Base-by-base conservation (phyloP, 2,888 invertebrate genomes). In the Drosophila diplacantha region DNA sequence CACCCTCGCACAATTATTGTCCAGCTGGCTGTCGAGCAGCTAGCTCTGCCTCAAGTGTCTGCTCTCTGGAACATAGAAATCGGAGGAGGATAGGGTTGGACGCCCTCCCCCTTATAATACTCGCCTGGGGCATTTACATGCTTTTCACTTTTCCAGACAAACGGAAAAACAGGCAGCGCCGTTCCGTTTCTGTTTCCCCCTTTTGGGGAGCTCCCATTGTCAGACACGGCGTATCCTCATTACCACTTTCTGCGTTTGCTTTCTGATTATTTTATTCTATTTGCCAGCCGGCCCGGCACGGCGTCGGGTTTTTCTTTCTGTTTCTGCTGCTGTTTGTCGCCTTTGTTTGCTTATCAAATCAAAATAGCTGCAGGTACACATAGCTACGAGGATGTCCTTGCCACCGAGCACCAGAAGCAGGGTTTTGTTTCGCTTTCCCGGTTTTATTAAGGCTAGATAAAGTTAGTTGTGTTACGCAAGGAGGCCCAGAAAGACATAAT, bases 181-280 rank as follows among this genome's bases (percentile, higher is more conserved):
- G 9, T 51, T 38, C 56, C 47, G 34, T 16, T 32, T 32, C 39
- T 34, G 37, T 29, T 49, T 51, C 12, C 46, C 38, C 24, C 24
- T 16, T 38, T 41, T 56, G 37, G 22, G 14, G 14, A 14, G 39
- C 46, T 29, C 46, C 52, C 53, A 60, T 54, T 73, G 72, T 69
- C 70, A 68, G 73, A 69, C 69, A 63, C 44, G 74, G 56, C 73
- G 77, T 75, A 69, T 75, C 61, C 83, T 81, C 75, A 81, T 81
- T 83, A 75, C 74, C 69, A 75, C 76, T 74, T 81, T 71, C 65
- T 67, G 68, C 70, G 58, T 53, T 57, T 70, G 73, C 71, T 69
- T 74, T 71, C 76, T 72, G 72, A 78, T 81, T 79, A 74, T 76
- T 76, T 73, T 71, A 79, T 81, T 72, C 71, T 69, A 75, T 77